A percentile compares a stretch with the other conserved stretches of the same genome.
These are phyloP conservation scores for Scomber scombrus DNA, from an alignment of 2,113 vertebrate species.

Conservation along the genomic window DNA sequence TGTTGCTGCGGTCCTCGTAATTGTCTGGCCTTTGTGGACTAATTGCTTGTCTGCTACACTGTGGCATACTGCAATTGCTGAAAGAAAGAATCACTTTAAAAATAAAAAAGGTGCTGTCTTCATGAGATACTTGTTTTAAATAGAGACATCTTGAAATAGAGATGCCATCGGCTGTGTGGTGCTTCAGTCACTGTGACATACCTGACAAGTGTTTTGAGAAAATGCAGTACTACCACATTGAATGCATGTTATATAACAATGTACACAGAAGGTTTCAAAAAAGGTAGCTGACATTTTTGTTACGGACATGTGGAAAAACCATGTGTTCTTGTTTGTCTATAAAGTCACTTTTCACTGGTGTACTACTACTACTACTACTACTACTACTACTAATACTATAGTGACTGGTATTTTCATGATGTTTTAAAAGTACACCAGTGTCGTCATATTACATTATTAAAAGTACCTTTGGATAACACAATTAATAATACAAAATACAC, in stretches of 20 bases:
- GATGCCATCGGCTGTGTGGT: neutral
- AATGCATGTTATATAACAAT: neutral
- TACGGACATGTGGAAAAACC: too few species aligned
- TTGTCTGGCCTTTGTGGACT: conserved; percentile 80
- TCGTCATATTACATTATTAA: too few species aligned
- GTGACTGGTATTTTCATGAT: too few species aligned
- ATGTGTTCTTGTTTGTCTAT: too few species aligned
- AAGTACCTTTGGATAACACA: too few species aligned
- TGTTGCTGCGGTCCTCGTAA: conserved; percentile 67
- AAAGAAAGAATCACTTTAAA: conserved; percentile 47
- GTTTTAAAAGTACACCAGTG: too few species aligned
- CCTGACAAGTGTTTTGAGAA: neutral
- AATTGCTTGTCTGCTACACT: conserved; percentile 76
- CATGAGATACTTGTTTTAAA: conserved; percentile 41
- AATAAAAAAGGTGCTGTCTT: conserved; percentile 35
- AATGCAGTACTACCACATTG: neutral
- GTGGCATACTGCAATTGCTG: conserved; percentile 44
- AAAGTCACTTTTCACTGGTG: too few species aligned
- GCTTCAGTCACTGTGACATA: too few species aligned
- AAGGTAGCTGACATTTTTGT: too few species aligned
- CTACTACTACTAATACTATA: neutral
- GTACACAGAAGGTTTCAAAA: neutral
- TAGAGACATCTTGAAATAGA: conserved; percentile 35
- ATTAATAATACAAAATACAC: too few species aligned
- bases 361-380: neutral